Percentiles rank a stretch among this genome's conserved stretches.
These are phyloP conservation scores for Athene cunicularia DNA, from an alignment of 2,113 vertebrate species.

Conservation along the genomic window DNA sequence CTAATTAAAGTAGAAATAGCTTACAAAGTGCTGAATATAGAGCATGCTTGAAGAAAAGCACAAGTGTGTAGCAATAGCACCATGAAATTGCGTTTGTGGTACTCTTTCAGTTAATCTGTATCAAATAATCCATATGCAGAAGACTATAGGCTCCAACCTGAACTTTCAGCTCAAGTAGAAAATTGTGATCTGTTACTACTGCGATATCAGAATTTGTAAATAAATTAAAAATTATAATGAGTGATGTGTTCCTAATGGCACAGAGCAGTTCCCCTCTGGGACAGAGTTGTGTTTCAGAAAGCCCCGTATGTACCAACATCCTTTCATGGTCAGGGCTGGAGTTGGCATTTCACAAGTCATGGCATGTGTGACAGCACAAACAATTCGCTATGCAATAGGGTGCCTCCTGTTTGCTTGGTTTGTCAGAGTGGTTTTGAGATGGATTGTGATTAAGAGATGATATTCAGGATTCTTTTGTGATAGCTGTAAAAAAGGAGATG, in stretches of 20 bases:
- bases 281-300: background rate
- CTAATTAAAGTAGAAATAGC: background rate
- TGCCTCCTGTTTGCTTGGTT: background rate
- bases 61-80: background rate
- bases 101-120: background rate
- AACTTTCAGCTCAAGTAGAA: background rate
- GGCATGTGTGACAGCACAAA: background rate
- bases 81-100: background rate
- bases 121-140: background rate
- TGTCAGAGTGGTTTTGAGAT: background rate
- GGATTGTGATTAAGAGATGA: background rate
- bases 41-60: background rate
- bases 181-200: background rate
- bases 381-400: background rate
- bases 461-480: background rate
- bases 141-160: background rate
- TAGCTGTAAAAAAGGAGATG: background rate
- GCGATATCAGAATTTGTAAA: background rate
- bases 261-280: background rate
- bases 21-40: conserved; percentile 5
- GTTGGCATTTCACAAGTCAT: background rate
- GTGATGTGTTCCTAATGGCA: background rate
- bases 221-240: background rate
- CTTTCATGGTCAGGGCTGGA: background rate
- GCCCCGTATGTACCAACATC: rapidly evolving